Evolutionary conservation across 2,113 vertebrate species (phyloP).

Genomic region (Hippotragus niger): DNA sequence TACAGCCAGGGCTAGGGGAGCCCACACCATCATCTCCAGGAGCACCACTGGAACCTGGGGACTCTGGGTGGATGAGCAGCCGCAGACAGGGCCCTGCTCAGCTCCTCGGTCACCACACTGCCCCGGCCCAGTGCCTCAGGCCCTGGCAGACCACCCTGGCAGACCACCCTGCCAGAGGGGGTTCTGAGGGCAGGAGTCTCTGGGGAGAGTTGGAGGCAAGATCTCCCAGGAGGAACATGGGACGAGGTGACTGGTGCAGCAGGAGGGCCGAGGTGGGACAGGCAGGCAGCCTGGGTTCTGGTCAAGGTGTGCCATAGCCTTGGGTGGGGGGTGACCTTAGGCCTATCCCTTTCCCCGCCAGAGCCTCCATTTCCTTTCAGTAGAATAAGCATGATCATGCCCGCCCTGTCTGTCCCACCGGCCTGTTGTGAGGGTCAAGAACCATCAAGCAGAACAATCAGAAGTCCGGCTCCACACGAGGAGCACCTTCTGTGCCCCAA

Average conservation of each 20-base stretch:
- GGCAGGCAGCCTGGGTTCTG: not conserved
- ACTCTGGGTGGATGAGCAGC: not conserved
- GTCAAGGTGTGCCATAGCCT: not conserved
- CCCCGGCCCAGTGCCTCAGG: not conserved
- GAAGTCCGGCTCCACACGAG: fast-evolving
- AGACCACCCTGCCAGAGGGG: not conserved
- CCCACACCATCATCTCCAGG: not conserved
- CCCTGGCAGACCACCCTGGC: not conserved
- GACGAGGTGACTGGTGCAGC: not conserved
- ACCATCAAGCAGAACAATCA: not conserved
- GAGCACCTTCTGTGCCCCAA: not conserved
- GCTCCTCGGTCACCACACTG: not conserved
- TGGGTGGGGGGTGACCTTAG: not conserved
- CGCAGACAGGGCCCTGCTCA: not conserved
- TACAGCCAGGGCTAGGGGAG: fast-evolving
- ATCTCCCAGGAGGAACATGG: not conserved
- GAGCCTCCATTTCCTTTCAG: not conserved
- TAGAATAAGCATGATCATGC: not conserved
- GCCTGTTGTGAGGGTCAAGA: not conserved
- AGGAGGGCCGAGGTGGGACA: not conserved
- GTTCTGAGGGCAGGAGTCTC: not conserved
- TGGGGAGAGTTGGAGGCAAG: not conserved
- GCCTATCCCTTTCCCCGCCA: not conserved
- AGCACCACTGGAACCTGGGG: not conserved
- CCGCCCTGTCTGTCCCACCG: not conserved